Percentiles rank a stretch among this genome's conserved stretches.
Conservation (phyloP, 1,140 invertebrate genomes). For the Brachionus rotundiformis region DNA sequence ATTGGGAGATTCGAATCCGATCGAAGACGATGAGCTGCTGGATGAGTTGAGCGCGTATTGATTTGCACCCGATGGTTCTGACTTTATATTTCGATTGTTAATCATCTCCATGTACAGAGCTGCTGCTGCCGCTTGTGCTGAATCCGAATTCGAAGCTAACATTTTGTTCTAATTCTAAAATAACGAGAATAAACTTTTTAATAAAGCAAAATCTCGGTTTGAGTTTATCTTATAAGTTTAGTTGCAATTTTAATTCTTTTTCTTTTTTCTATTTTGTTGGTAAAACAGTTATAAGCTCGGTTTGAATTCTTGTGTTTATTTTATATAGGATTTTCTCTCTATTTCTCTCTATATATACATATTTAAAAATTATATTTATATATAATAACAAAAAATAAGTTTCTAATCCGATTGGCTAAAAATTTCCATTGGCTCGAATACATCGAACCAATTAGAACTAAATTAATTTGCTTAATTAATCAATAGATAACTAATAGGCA, state of each 20-base stretch:
- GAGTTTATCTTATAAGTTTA: constrained; percentile 29
- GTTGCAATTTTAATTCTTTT: constrained; percentile 25
- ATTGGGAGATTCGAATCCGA: background rate
- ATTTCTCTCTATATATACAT: background rate
- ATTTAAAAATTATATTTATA: background rate
- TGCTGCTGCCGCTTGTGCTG: constrained; percentile 18
- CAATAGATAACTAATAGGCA: background rate
- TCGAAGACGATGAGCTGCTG: background rate
- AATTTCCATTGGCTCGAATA: background rate
- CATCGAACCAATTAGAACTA: background rate
- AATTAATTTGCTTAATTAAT: background rate
- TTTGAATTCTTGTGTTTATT: constrained; percentile 25
- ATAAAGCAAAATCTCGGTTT: constrained; percentile 8
- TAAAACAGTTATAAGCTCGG: constrained; percentile 35
- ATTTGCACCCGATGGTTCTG: background rate
- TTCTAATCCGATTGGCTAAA: background rate
- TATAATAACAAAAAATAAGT: background rate
- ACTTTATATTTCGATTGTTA: constrained; percentile 33
- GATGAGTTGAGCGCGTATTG: constrained; percentile 30
- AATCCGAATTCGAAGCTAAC: background rate
- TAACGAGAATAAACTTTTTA: background rate
- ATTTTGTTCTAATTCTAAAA: constrained; percentile 32
- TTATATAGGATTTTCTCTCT: constrained; percentile 1
- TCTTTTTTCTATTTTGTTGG: background rate
- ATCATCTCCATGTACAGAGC: constrained; percentile 48